Base-by-base conservation (phyloP, 2,113 vertebrate genomes). In the Austrofundulus limnaeus region DNA sequence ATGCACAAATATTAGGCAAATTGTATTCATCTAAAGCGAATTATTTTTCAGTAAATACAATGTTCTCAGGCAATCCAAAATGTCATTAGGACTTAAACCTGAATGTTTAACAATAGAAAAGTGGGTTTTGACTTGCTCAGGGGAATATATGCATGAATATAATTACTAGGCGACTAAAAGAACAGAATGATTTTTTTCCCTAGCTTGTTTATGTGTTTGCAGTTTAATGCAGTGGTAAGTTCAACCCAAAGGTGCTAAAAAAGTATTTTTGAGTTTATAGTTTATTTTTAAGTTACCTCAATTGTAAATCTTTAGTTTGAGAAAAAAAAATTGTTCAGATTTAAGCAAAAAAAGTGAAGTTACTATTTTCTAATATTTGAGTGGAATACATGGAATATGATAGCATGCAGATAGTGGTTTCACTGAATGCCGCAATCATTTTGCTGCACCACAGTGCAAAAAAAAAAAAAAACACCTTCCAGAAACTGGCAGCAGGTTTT, bases 41-140 rank as follows among this genome's bases (percentile, higher is more conserved):
- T 50, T 39, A 61, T 49, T 61, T 37, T 34, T 38, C 10, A 49
- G 38, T 19, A 61, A 60, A 47, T 47, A 34, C 25, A 49, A 21
- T 34, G 25, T n/a, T 20, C n/a, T 34, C 28, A 34, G 28, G 13
- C 28, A 21, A 15, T 46, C 25, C 25, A 45, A 28, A 48, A 49
- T 17, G 25, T 34, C 25, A 59, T 34, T 34, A 34, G n/a, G 31
- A 14, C 25, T 23, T 13, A 61, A 49, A 61, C 17, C 20, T 61
- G 10, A 61, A 50, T 39, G 45, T 37, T 37, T 21, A 48, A 48
- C 31, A 46, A 31, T 4, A 15, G 17, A 19, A 48, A 34, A 34
- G 19, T 34, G 9, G 19, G 2, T 48, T 60, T 47, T 11, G n/a
- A 21, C 41, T 47, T 48, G 34, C 19, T 61, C 45, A 17, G 13